These are phyloP conservation scores for Agrotis segetum DNA, from an alignment of 2,888 invertebrate genomes.

Conservation along the genomic window DNA sequence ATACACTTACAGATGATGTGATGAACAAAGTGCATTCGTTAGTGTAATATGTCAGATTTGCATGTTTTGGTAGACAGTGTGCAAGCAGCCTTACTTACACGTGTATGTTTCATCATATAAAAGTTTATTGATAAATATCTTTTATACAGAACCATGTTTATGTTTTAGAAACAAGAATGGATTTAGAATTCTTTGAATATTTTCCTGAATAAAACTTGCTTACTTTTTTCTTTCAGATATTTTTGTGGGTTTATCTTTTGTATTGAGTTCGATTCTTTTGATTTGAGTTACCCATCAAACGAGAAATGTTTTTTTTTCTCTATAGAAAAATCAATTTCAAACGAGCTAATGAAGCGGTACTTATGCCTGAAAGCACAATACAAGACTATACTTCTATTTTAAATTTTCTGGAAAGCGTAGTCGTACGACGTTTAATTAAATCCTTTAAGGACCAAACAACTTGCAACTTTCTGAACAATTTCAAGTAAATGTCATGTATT, in stretches of 20 bases:
- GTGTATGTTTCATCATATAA: conserved; percentile 8
- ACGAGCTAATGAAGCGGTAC: neutral
- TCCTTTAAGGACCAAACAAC: neutral
- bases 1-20: too few species aligned
- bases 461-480: neutral
- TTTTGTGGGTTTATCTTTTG: neutral
- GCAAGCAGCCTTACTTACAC: conserved; percentile 15
- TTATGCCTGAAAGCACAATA: too few species aligned
- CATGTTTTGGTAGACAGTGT: conserved; percentile 1
- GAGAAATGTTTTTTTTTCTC: too few species aligned
- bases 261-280: neutral
- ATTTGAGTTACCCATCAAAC: too few species aligned
- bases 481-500: too few species aligned
- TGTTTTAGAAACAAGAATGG: conserved; percentile 8
- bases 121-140: conserved; percentile 36
- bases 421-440: conserved; percentile 1
- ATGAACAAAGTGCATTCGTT: too few species aligned
- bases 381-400: too few species aligned
- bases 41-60: too few species aligned
- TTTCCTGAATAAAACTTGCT: neutral
- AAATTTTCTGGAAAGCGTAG: neutral
- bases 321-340: neutral
- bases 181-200: conserved; percentile 16
- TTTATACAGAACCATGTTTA: conserved; percentile 19
- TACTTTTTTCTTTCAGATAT: neutral